phyloP scores from a whole-genome alignment of 2,888 invertebrate genomes.

The Nemapogon koenigi region DNA sequence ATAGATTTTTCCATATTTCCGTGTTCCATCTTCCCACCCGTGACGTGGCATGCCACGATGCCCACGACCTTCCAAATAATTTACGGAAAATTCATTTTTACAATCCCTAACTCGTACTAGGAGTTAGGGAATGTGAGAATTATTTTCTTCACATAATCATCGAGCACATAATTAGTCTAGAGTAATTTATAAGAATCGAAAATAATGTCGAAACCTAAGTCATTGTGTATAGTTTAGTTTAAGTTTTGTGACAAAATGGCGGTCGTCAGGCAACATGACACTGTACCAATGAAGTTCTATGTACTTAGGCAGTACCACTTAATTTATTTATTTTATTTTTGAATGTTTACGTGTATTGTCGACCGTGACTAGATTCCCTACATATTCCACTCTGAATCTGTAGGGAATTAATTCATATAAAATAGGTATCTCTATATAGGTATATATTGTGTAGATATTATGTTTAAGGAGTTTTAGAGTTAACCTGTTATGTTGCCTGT shows the following conservation, averaged over 20 bases:
- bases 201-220: constrained; percentile 65
- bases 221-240: constrained; percentile 62
- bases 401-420: constrained; percentile 26
- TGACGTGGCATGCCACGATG: too few relatives aligned
- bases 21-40: too few relatives aligned
- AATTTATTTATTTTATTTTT: constrained; percentile 44
- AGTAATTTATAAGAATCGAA: constrained; percentile 62
- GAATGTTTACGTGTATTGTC: constrained; percentile 19
- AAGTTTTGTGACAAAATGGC: constrained; percentile 51
- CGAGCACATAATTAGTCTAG: constrained; percentile 56
- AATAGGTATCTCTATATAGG: constrained; percentile 18
- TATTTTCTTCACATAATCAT: constrained; percentile 29
- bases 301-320: too few relatives aligned
- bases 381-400: constrained; percentile 24
- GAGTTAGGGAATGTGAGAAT: constrained; percentile 23
- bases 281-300: constrained; percentile 19
- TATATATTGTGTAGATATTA: constrained; percentile 42
- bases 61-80: too few relatives aligned
- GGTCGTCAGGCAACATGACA: constrained; percentile 53
- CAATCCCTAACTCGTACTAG: constrained; percentile 19
- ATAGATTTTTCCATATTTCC: constrained; percentile 43
- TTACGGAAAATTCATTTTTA: too few relatives aligned
- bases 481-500: constrained; percentile 56
- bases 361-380: constrained; percentile 23
- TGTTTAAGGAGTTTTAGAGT: constrained; percentile 34